Evolutionary conservation across 2,888 invertebrate genomes (phyloP).

Genomic region (Spodoptera exigua): DNA sequence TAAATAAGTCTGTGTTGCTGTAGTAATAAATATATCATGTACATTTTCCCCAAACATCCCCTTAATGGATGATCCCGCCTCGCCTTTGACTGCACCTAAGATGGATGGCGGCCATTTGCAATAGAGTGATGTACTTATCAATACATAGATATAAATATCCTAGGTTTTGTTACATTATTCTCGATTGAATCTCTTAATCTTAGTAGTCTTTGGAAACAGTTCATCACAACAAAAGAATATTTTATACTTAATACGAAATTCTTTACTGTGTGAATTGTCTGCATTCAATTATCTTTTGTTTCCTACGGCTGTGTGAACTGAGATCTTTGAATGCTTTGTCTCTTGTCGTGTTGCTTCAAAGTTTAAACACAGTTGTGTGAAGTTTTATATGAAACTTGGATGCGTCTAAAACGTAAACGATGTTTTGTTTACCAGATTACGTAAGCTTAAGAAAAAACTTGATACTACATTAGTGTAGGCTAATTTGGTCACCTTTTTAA

Average conservation of each 20-base stretch:
- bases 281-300: constrained; percentile 52
- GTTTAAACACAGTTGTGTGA: constrained; percentile 26
- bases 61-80: constrained; percentile 68
- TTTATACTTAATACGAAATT: constrained; percentile 51
- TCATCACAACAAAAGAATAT: constrained; percentile 48
- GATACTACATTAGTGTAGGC: neutral
- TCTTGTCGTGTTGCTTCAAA: constrained; percentile 11
- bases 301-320: constrained; percentile 41
- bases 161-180: constrained; percentile 26
- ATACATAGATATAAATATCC: constrained; percentile 30
- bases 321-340: constrained; percentile 41
- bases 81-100: constrained; percentile 68
- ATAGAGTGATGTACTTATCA: constrained; percentile 61
- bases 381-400: constrained; percentile 29
- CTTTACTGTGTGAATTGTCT: constrained; percentile 44
- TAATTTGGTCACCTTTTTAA: neutral
- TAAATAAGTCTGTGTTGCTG: constrained; percentile 35
- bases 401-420: constrained; percentile 16
- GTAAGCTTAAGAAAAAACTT: constrained; percentile 8
- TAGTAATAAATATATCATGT: constrained; percentile 58
- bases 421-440: constrained; percentile 3
- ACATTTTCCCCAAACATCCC: constrained; percentile 64
- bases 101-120: constrained; percentile 70
- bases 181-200: constrained; percentile 25
- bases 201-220: constrained; percentile 39